Conservation (phyloP, 23 tunicate species). For the Clavelina lepadiformis region DNA sequence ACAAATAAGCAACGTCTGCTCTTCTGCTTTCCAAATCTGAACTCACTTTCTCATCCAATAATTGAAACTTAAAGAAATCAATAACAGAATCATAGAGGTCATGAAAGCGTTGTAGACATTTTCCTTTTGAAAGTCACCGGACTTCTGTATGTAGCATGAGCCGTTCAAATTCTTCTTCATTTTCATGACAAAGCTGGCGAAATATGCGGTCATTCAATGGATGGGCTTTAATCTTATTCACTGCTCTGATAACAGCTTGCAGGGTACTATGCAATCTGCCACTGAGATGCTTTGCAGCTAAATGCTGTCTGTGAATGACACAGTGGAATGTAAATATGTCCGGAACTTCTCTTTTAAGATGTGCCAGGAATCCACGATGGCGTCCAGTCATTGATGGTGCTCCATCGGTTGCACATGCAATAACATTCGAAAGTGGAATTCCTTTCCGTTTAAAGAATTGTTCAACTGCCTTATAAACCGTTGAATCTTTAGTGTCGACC, state of each 20-base stretch:
- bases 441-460: no score
- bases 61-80: no score
- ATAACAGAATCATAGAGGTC: constrained; percentile 35
- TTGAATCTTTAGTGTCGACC: no score
- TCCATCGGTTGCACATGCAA: constrained; percentile 49
- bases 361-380: constrained; percentile 2
- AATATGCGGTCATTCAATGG: constrained; percentile 32
- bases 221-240: constrained; percentile 34
- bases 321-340: constrained; percentile 22
- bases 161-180: constrained; percentile 48
- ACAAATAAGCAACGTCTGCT: no score
- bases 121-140: constrained; percentile 43
- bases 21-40: no score
- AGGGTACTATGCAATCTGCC: constrained; percentile 19
- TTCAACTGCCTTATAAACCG: no score
- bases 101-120: constrained; percentile 28
- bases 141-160: constrained; percentile 33
- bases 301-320: constrained; percentile 47
- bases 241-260: constrained; percentile 15
- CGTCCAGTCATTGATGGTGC: constrained; percentile 45
- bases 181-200: constrained; percentile 25
- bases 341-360: constrained; percentile 9
- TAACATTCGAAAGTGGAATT: constrained; percentile 43
- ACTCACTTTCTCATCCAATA: no score
- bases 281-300: constrained; percentile 32